A percentile compares a stretch with the other conserved stretches of the same genome.
phyloP scores from a whole-genome alignment of 2,888 invertebrate species.

The Cosmia trapezina region DNA sequence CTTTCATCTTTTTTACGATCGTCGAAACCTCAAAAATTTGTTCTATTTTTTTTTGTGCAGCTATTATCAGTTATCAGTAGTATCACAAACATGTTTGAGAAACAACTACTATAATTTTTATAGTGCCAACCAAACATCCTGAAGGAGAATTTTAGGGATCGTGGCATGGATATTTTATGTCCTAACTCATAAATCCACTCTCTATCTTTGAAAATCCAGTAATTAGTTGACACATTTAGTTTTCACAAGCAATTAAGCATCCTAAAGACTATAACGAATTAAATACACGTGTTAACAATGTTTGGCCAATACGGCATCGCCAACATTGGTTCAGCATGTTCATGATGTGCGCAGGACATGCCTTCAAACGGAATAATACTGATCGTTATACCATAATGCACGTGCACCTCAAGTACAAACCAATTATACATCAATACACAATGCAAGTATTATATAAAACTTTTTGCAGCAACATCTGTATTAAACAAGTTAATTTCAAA shows the following conservation, averaged over 20 bases:
- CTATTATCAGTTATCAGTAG: too few relatives aligned
- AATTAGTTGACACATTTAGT: background rate
- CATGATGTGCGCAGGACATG: constrained; percentile 12
- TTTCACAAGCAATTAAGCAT: background rate
- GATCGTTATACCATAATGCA: constrained; percentile 15
- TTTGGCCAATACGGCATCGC: background rate
- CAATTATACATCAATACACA: constrained; percentile 15
- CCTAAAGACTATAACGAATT: background rate
- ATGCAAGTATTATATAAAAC: constrained; percentile 5
- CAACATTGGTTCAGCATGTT: background rate
- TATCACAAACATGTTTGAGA: too few relatives aligned
- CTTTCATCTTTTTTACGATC: background rate
- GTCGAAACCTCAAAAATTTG: background rate
- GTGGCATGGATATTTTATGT: background rate
- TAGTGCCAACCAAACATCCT: background rate
- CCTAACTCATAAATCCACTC: too few relatives aligned
- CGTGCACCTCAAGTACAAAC: constrained; percentile 12
- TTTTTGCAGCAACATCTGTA: constrained; percentile 10
- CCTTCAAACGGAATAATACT: constrained; percentile 44
- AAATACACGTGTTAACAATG: background rate
- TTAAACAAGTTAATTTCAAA: constrained; percentile 7
- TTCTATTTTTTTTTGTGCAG: background rate
- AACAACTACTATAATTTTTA: background rate
- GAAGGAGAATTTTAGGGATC: background rate
- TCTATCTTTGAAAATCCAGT: background rate